Conservation (phyloP, 2,888 invertebrate species). For the Pollenia angustigena region DNA sequence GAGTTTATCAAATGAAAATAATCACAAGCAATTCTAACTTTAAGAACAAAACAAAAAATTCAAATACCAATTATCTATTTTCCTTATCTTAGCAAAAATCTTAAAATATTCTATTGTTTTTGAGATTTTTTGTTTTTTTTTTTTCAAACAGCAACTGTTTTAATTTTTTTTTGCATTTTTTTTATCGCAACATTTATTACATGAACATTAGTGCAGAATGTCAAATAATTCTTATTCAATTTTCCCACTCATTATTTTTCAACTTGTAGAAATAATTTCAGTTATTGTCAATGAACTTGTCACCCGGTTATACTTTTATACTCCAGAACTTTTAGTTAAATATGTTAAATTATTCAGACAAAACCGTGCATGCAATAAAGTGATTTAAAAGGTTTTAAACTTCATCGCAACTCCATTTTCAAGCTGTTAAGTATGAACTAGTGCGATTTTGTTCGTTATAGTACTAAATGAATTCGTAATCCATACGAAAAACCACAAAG, state of each 20-base stretch:
- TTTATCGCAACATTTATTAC: conserved; percentile 27
- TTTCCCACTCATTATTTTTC: conserved; percentile 69
- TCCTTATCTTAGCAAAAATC: conserved; percentile 25
- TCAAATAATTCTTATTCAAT: conserved; percentile 67
- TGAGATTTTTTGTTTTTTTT: not conserved
- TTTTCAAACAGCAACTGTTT: not conserved
- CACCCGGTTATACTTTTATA: conserved; percentile 41
- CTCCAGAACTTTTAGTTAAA: not conserved
- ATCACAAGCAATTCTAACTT: not conserved
- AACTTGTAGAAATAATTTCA: conserved; percentile 56
- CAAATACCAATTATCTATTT: conserved; percentile 44
- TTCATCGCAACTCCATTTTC: conserved; percentile 28
- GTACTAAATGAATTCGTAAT: conserved; percentile 28
- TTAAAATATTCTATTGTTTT: conserved; percentile 51
- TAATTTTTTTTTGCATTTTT: not conserved
- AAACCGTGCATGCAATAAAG: conserved; percentile 27
- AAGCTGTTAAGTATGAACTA: not conserved
- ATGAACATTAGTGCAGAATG: conserved; percentile 31
- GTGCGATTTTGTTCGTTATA: not conserved
- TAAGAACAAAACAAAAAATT: not conserved
- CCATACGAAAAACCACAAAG: conserved; percentile 43
- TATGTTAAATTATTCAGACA: conserved; percentile 31
- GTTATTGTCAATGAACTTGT: conserved; percentile 72
- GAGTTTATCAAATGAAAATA: too few species aligned
- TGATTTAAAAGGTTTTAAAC: conserved; percentile 38